These are phyloP conservation scores for Sebastes variabilis DNA, from an alignment of 2,797 vertebrate genomes.

Conservation along the genomic window DNA sequence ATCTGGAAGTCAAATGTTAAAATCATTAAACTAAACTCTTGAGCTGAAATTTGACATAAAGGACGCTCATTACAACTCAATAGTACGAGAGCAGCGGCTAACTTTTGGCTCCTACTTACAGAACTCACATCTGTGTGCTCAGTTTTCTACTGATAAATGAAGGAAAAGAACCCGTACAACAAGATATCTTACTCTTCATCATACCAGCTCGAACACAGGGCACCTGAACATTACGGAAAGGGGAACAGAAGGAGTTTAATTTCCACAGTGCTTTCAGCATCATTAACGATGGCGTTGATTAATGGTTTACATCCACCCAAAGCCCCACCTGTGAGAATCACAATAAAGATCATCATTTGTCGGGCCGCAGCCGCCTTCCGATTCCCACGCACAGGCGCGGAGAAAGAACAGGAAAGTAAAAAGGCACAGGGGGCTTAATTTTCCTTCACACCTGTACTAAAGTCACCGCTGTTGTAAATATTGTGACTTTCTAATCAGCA, in stretches of 20 bases:
- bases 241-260: slow-evolving; percentile 71
- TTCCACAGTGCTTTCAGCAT: slow-evolving; percentile 73
- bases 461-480: slow-evolving; percentile 70
- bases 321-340: slow-evolving; percentile 78
- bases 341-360: slow-evolving; percentile 74
- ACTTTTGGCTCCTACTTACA: not conserved
- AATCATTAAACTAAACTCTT: slow-evolving; percentile 32
- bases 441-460: slow-evolving; percentile 46
- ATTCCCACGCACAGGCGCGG: slow-evolving; percentile 34
- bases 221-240: slow-evolving; percentile 62
- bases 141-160: not conserved
- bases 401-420: slow-evolving; percentile 25
- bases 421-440: slow-evolving; percentile 62
- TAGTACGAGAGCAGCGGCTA: not conserved
- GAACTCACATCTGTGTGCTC: not conserved
- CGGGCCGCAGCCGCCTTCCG: slow-evolving; percentile 11
- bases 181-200: slow-evolving; percentile 31
- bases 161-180: not conserved
- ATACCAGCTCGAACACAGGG: slow-evolving; percentile 50
- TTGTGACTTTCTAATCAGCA: slow-evolving; percentile 76
- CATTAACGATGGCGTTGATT: slow-evolving; percentile 83
- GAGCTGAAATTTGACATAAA: slow-evolving; percentile 10
- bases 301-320: slow-evolving; percentile 74
- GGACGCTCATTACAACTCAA: not conserved
- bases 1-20: slow-evolving; percentile 41